Conservation (phyloP, 2,888 invertebrate species). For the Ectemnius lituratus region DNA sequence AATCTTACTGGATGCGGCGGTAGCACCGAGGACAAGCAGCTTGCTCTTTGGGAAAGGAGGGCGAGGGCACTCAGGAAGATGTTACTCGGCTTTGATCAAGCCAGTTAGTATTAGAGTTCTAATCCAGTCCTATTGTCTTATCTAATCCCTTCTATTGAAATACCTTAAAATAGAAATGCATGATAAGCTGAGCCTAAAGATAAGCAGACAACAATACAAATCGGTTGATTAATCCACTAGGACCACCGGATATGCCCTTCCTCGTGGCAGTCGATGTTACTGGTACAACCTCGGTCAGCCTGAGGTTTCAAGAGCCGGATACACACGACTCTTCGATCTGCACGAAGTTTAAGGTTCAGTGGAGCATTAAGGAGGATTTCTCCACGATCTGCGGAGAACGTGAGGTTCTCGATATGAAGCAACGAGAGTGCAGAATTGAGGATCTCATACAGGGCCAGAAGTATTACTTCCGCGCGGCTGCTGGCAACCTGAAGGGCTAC, state of each 20-base stretch:
- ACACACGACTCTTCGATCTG: constrained; percentile 87
- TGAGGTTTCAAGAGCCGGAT: constrained; percentile 85
- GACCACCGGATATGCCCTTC: constrained; percentile 90
- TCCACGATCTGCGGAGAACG: constrained; percentile 88
- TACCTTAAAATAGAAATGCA: no score
- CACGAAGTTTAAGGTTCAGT: constrained; percentile 97
- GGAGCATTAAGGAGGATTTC: constrained; percentile 93
- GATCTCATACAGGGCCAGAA: constrained; percentile 90
- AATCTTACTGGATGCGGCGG: constrained; percentile 84
- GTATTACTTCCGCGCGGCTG: constrained; percentile 94
- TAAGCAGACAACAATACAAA: not conserved
- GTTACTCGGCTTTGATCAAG: constrained; percentile 92
- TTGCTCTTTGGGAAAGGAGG: constrained; percentile 92
- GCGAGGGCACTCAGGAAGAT: constrained; percentile 88
- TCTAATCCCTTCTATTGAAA: no score
- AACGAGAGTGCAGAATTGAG: constrained; percentile 82
- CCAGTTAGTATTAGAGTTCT: constrained; percentile 78
- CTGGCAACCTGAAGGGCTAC: constrained; percentile 96
- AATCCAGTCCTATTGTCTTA: not conserved
- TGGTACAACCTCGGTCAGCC: constrained; percentile 83
- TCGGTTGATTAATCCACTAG: constrained; percentile 64
- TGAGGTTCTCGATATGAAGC: constrained; percentile 85
- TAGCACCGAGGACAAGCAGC: constrained; percentile 89
- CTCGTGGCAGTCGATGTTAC: constrained; percentile 87
- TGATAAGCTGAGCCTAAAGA: no score